phyloP scores from a whole-genome alignment of 2,113 vertebrate species.

The Gopherus flavomarginatus region DNA sequence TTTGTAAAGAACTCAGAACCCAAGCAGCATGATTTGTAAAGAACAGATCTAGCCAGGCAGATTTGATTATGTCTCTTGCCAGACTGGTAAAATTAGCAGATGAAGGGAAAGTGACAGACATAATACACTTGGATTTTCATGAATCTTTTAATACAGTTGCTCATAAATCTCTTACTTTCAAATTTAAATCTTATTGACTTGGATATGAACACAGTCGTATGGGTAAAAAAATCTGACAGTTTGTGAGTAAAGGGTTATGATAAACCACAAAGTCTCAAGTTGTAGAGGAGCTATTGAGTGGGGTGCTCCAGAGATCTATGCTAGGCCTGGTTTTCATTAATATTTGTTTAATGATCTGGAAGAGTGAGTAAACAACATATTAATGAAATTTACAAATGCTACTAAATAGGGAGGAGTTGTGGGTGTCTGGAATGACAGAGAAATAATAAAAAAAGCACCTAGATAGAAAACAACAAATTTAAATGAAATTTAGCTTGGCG shows the following conservation, averaged over 20 bases:
- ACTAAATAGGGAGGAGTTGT: background rate
- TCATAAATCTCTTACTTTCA: background rate
- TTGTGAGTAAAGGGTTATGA: background rate
- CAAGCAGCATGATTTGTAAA: background rate
- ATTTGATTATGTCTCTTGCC: background rate
- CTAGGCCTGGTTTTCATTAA: background rate
- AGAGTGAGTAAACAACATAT: background rate
- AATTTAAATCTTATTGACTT: background rate
- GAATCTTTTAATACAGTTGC: background rate
- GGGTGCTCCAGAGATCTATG: background rate
- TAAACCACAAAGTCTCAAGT: background rate
- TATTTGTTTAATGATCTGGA: background rate
- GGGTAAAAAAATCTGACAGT: background rate
- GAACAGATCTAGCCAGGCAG: background rate
- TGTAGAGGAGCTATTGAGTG: background rate
- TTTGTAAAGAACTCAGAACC: background rate
- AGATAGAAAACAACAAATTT: background rate
- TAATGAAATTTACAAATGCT: background rate
- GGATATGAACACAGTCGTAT: background rate
- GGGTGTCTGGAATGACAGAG: background rate
- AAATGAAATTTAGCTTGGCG: background rate
- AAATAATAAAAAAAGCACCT: background rate
- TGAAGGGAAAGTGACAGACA: background rate
- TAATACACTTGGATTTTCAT: background rate
- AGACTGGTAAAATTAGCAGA: background rate